Conservation (phyloP, 2,113 vertebrate genomes). For the Pangasianodon hypophthalmus region DNA sequence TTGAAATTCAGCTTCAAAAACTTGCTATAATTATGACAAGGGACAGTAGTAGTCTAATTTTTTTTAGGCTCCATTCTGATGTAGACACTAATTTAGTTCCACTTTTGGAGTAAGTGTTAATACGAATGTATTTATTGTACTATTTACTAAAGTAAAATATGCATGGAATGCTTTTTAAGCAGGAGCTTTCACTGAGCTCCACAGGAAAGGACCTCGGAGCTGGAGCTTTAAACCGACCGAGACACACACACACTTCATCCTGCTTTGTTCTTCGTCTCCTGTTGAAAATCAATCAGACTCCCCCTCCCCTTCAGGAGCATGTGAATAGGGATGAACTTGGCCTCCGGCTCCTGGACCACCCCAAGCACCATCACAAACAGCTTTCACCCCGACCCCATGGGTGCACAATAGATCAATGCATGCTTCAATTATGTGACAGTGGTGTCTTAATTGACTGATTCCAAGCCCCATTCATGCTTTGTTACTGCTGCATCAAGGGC, state of each 20-base stretch:
- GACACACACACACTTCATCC: constrained; percentile 55
- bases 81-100: not conserved
- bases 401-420: not conserved
- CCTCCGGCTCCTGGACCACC: constrained; percentile 40
- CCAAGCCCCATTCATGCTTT: constrained; percentile 11
- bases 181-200: not conserved
- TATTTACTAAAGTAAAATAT: not conserved
- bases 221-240: not conserved
- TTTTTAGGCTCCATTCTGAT: not conserved
- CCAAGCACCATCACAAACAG: constrained; percentile 11
- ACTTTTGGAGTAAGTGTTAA: not conserved
- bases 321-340: constrained; percentile 15
- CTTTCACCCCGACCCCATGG: constrained; percentile 10
- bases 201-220: not conserved
- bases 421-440: constrained; percentile 30
- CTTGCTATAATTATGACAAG: not conserved
- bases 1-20: not conserved
- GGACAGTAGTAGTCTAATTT: not conserved
- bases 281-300: constrained; percentile 65
- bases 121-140: not conserved
- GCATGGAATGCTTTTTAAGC: not conserved
- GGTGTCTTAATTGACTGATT: constrained; percentile 26
- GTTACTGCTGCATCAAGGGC: not conserved
- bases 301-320: constrained; percentile 49
- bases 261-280: constrained; percentile 54